Percentiles rank a stretch among this genome's conserved stretches.
phyloP scores from a whole-genome alignment of 2,113 vertebrate species.

The Otus sunia region DNA sequence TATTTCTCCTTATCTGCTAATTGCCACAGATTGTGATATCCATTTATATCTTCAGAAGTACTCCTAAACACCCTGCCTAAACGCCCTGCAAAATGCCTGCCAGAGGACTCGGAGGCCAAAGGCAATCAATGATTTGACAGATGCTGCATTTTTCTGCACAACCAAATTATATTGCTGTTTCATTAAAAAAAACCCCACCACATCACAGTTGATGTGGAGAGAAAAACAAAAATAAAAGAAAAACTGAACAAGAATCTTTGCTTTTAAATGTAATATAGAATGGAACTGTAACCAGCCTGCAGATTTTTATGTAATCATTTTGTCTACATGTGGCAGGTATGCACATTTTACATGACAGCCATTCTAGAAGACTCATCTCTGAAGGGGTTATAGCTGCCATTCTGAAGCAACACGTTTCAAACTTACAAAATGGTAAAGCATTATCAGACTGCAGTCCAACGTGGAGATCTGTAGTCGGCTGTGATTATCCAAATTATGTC shows the following conservation, averaged over 20 bases:
- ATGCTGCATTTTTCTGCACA: background rate
- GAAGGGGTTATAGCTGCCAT: background rate
- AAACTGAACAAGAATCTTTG: background rate
- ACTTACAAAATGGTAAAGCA: background rate
- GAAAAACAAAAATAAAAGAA: background rate
- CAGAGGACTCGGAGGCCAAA: background rate
- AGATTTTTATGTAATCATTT: background rate
- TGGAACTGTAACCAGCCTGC: background rate
- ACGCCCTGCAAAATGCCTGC: background rate
- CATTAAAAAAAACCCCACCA: background rate
- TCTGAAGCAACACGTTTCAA: rapidly evolving
- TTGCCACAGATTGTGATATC: constrained; percentile 10
- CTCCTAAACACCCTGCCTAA: background rate
- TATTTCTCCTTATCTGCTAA: constrained; percentile 25
- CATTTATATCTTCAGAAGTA: constrained; percentile 22
- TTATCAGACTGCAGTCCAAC: background rate
- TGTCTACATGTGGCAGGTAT: background rate
- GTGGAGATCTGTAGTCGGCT: too few relatives aligned
- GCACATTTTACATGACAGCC: background rate
- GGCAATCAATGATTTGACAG: constrained; percentile 12
- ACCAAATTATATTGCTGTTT: background rate
- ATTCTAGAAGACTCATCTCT: background rate
- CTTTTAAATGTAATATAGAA: background rate
- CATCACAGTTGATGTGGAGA: background rate
- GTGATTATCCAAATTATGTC: too few relatives aligned